phyloP scores from a whole-genome alignment of 2,888 invertebrate species.

The Pterobdella sp. region DNA sequence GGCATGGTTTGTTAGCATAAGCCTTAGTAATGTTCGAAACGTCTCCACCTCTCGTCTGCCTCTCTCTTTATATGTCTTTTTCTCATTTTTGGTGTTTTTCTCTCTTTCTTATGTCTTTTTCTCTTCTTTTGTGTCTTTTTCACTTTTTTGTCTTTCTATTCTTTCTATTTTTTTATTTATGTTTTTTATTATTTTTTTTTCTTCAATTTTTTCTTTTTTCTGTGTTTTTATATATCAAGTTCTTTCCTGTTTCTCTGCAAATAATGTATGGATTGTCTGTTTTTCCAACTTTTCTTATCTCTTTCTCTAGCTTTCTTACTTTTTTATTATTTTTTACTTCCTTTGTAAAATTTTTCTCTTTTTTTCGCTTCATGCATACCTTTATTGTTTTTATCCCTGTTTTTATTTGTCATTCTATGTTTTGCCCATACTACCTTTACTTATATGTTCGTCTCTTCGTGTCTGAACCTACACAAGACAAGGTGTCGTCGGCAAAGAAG shows the following conservation, averaged over 20 bases:
- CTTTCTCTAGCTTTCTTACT: no score
- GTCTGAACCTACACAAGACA: no score
- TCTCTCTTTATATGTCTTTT: neutral
- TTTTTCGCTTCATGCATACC: no score
- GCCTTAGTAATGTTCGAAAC: constrained; percentile 6
- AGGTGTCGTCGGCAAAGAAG: no score
- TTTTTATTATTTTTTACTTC: no score
- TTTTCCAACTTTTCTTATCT: neutral
- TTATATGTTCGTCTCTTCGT: no score
- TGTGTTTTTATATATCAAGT: no score
- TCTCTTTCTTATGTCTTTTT: neutral
- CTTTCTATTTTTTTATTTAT: neutral
- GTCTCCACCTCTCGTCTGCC: neutral
- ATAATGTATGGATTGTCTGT: neutral
- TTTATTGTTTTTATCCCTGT: no score
- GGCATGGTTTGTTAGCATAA: constrained; percentile 15
- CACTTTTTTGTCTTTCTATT: neutral
- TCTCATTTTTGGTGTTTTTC: neutral
- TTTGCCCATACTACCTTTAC: no score
- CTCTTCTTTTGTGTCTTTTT: neutral
- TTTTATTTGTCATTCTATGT: no score
- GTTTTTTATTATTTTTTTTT: neutral
- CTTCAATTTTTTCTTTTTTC: neutral
- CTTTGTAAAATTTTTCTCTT: no score
- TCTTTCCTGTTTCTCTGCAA: no score